Evolutionary conservation across 2,113 vertebrate species (phyloP), one percentile per base, ranked within the genome.

Genomic region (Actenoides lindsayi): DNA sequence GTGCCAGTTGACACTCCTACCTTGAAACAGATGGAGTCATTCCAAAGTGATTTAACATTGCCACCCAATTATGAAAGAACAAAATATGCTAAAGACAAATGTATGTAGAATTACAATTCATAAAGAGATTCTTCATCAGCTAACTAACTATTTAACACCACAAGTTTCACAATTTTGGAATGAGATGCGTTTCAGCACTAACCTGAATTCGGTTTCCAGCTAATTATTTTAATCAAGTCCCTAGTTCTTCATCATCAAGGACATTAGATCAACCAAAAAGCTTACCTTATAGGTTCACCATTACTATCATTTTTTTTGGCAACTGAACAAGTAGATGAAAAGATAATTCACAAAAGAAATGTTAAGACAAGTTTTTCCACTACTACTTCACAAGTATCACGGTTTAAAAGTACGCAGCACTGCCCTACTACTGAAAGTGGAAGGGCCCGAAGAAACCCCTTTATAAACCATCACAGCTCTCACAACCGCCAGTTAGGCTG

Each of bases 351-450:
- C 44, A 44, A 20, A 33, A 74, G 8, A 77, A 62, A 20, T 6
- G 5, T 1, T 10, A 71, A 57, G 42, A 46, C 10, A 59, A 51
- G 14, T 35, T 77, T 65, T 89, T 8, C 74, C 59, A 54, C 54
- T 30, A 15, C 21, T 64, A 41, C 28, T 44, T 25, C 62, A 6
- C 9, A 23, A 80, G n/a, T 16, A 73, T 6, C 31, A 16, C 8
- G 14, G 37, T 21, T 86, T 37, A 48, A 33, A 84, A 79, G 24
- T 3, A 35, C 44, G 41, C 21, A 39, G 28, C 16, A 10, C 44
- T 25, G 4, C 28, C 35, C n/a, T 35, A 8, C 18, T 10, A 1
- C 1, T 30, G 10, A 7, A 33, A 28, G 24, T 4, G 21, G 8
- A 7, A 8, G 4, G 6, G 5, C 39, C 33, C 13, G 28, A 13